Evolutionary conservation across 2,797 vertebrate genomes (phyloP).

Genomic region (Peromyscus nudipes): DNA sequence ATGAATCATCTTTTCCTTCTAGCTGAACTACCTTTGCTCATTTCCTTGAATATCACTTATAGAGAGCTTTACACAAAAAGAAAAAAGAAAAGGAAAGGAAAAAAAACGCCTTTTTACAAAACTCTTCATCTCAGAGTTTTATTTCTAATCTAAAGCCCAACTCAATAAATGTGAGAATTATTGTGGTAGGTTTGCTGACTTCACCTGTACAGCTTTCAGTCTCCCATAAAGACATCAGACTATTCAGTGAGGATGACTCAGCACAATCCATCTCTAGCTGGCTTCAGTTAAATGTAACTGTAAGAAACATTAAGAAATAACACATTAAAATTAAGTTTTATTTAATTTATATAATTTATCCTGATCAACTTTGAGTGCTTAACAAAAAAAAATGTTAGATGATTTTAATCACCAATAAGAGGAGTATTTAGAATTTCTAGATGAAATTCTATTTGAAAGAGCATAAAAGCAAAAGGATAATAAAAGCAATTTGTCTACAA

Average conservation of each 20-base stretch:
- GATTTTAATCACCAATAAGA: conserved; percentile 6
- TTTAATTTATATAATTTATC: conserved; percentile 2
- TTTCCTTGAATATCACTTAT: conserved; percentile 27
- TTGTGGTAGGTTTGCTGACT: neutral
- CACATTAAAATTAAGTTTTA: conserved; percentile 35
- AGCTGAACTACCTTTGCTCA: neutral
- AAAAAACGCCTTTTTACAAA: neutral
- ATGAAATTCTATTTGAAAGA: conserved; percentile 62
- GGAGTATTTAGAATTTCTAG: conserved; percentile 3
- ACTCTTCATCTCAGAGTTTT: conserved; percentile 22
- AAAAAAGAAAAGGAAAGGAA: neutral
- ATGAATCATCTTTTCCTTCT: neutral
- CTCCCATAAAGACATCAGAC: conserved; percentile 4
- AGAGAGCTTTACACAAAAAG: neutral
- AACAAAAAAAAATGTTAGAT: conserved; percentile 1
- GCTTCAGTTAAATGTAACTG: neutral
- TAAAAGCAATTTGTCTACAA: conserved; percentile 30
- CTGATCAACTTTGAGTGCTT: conserved; percentile 8
- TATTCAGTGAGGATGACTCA: neutral
- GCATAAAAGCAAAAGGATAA: conserved; percentile 31
- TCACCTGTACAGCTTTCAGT: neutral
- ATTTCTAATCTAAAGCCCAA: conserved; percentile 20
- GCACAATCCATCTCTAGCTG: neutral
- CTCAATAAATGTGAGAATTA: conserved; percentile 2
- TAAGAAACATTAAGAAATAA: conserved; percentile 27